A percentile compares a stretch with the other conserved stretches of the same genome.
Conservation (phyloP, 2,797 vertebrate species). For the Xenopus petersii region DNA sequence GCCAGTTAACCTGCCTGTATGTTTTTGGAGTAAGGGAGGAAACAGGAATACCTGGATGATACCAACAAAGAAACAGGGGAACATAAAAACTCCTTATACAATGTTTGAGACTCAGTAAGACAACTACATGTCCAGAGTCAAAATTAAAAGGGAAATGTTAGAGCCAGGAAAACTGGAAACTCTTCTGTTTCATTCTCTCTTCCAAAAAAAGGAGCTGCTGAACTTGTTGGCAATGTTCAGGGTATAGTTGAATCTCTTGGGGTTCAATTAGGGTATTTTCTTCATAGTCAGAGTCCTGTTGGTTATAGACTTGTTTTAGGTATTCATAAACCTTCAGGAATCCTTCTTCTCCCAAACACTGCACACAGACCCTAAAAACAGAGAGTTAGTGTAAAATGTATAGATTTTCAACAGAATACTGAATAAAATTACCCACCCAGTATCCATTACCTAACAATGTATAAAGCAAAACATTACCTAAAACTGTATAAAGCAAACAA, state of each 20-base stretch:
- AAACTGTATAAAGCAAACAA: too few species aligned
- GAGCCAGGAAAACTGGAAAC: slow-evolving; percentile 13
- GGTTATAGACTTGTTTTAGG: slow-evolving; percentile 13
- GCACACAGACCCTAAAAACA: slow-evolving; percentile 20
- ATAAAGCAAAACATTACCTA: too few species aligned
- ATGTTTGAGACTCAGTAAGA: too few species aligned
- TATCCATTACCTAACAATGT: too few species aligned
- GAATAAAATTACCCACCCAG: too few species aligned
- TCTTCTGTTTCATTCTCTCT: slow-evolving; percentile 22
- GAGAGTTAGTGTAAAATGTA: not conserved
- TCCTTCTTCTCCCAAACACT: slow-evolving; percentile 35
- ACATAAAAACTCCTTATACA: too few species aligned
- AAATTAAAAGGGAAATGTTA: not conserved
- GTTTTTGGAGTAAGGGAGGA: too few species aligned
- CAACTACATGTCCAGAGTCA: too few species aligned
- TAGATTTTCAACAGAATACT: not conserved
- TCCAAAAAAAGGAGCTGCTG: slow-evolving; percentile 41
- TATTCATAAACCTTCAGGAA: slow-evolving; percentile 35
- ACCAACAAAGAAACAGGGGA: too few species aligned
- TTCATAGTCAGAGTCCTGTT: not conserved
- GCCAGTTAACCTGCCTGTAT: too few species aligned
- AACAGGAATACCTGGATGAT: too few species aligned
- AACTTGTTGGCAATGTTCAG: slow-evolving; percentile 30
- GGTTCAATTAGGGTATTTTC: slow-evolving; percentile 14
- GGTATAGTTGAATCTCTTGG: slow-evolving; percentile 16